Evolutionary conservation across 2,797 vertebrate species (phyloP).

Genomic region (Neopelma chrysocephalum): DNA sequence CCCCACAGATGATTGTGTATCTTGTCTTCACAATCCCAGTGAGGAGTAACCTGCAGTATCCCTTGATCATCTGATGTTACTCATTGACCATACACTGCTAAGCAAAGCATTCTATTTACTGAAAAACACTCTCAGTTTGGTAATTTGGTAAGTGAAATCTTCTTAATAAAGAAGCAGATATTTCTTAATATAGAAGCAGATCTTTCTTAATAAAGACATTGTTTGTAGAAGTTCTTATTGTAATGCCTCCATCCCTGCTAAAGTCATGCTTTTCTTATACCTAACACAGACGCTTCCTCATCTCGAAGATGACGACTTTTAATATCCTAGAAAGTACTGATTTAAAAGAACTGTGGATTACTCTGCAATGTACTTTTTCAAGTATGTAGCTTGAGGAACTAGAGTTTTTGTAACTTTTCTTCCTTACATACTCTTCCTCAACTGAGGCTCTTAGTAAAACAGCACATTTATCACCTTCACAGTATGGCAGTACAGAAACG

Average conservation of each 20-base stretch:
- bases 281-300: neutral
- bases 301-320: neutral
- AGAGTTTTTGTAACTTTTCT: neutral
- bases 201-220: neutral
- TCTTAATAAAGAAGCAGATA: neutral
- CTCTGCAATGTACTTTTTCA: neutral
- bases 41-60: neutral
- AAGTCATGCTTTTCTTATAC: neutral
- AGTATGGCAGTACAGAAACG: neutral
- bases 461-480: neutral
- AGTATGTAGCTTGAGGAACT: neutral
- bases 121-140: neutral
- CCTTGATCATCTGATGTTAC: neutral
- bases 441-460: rapidly evolving
- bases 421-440: neutral
- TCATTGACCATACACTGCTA: neutral
- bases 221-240: neutral
- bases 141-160: neutral
- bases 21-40: neutral
- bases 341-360: neutral
- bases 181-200: neutral
- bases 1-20: neutral
- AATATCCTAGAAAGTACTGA: neutral
- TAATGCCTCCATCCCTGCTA: neutral
- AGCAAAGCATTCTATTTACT: neutral